phyloP scores from a whole-genome alignment of 92 coral and sea anemone genomes.

The Meandrina meandrites region DNA sequence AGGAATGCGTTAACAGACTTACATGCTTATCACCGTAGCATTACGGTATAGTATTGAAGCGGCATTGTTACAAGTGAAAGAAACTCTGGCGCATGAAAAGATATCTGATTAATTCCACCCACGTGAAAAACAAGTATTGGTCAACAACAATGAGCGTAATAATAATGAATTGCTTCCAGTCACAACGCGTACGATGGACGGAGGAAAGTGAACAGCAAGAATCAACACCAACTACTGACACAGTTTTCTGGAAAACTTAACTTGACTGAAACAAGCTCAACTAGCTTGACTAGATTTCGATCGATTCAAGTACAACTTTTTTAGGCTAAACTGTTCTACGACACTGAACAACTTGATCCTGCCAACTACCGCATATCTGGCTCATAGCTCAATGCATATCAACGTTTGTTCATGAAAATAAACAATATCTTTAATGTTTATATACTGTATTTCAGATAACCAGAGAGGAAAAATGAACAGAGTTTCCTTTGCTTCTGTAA shows the following conservation, averaged over 20 bases:
- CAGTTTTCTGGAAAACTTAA: background rate
- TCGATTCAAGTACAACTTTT: background rate
- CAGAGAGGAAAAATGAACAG: background rate
- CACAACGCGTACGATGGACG: too few species aligned
- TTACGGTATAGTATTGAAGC: background rate
- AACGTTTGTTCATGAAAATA: slow-evolving; percentile 20
- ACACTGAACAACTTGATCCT: background rate
- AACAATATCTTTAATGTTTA: slow-evolving; percentile 28
- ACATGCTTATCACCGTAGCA: background rate
- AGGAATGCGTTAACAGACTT: background rate
- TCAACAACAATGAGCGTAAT: background rate
- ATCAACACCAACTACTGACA: background rate
- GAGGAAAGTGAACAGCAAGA: background rate
- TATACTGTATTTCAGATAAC: background rate
- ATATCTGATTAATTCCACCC: slow-evolving; percentile 1
- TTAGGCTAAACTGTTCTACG: background rate
- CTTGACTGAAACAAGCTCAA: background rate
- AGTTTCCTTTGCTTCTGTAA: background rate
- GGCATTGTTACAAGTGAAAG: background rate
- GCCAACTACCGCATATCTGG: background rate
- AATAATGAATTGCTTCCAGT: background rate
- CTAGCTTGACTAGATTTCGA: background rate
- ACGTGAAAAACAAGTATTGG: slow-evolving; percentile 2
- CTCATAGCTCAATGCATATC: background rate
- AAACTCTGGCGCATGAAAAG: background rate